A percentile compares a stretch with the other conserved stretches of the same genome.
These are phyloP conservation scores for Elephas maximus DNA, from an alignment of 2,113 vertebrate species.

Conservation along the genomic window DNA sequence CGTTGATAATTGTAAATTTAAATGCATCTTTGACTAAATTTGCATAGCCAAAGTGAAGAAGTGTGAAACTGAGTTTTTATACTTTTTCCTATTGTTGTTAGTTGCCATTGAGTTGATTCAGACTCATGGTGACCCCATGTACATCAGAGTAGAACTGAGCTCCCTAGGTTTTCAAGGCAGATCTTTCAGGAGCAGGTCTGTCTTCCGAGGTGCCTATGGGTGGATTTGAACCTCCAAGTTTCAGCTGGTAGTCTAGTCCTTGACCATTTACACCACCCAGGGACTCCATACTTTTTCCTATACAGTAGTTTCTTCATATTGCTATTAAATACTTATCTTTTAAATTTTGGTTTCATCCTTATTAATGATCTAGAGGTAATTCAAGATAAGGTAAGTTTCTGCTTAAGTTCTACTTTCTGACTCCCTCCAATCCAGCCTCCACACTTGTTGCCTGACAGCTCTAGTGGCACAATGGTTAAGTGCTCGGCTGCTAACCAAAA, in stretches of 20 bases:
- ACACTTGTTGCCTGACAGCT: background rate
- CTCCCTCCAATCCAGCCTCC: background rate
- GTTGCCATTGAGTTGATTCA: background rate
- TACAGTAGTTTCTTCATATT: background rate
- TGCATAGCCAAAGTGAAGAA: background rate
- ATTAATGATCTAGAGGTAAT: background rate
- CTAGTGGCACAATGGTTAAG: background rate
- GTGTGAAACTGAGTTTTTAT: background rate
- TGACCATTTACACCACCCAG: too few species aligned
- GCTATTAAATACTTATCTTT: constrained; percentile 1
- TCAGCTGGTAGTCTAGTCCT: too few species aligned
- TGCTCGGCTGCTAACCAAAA: background rate
- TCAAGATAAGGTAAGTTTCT: background rate
- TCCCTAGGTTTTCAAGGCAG: background rate
- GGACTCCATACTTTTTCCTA: background rate
- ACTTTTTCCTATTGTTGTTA: background rate
- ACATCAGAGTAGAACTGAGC: background rate
- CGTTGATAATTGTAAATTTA: background rate
- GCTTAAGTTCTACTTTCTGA: background rate
- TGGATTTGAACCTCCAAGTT: too few species aligned
- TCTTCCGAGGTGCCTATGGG: background rate
- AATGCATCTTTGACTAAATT: background rate
- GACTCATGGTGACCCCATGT: background rate
- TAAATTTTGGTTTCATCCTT: background rate
- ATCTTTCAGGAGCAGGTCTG: background rate